Conservation (phyloP, 1,140 invertebrate species). For the Linepithema humile region DNA sequence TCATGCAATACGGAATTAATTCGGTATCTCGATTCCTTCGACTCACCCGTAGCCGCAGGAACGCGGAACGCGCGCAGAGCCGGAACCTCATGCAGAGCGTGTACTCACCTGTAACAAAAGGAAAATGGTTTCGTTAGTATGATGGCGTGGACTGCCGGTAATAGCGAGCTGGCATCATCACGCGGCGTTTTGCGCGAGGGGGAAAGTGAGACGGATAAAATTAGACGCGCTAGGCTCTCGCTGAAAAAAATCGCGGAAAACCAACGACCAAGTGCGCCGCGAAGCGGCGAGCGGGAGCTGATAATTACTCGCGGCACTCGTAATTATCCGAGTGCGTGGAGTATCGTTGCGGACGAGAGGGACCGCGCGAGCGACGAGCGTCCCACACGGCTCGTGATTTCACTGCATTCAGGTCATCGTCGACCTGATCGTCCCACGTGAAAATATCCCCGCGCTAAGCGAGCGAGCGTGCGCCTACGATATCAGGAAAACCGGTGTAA, state of each 20-base stretch:
- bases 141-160: neutral
- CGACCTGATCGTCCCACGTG: slow-evolving; percentile 63
- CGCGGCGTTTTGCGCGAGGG: neutral
- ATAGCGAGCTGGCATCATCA: neutral
- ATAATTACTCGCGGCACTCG: slow-evolving; percentile 57
- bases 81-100: neutral
- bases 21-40: neutral
- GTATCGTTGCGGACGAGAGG: slow-evolving; percentile 16
- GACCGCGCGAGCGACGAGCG: slow-evolving; percentile 29
- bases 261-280: neutral
- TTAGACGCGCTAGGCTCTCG: neutral
- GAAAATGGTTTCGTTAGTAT: slow-evolving; percentile 26
- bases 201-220: slow-evolving; percentile 21
- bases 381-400: slow-evolving; percentile 63
- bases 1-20: neutral
- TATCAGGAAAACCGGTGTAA: slow-evolving; percentile 40
- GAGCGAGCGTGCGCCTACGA: slow-evolving; percentile 33
- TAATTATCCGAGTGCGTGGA: slow-evolving; percentile 62
- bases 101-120: slow-evolving; percentile 58
- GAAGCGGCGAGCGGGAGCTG: neutral
- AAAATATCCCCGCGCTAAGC: slow-evolving; percentile 59
- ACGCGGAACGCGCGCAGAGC: neutral
- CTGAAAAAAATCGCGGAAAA: slow-evolving; percentile 12
- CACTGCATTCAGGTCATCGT: slow-evolving; percentile 72
- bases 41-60: slow-evolving; percentile 40